A percentile compares a stretch with the other conserved stretches of the same genome.
Conservation (phyloP, 2,113 vertebrate species). For the Heloderma charlesbogerti region DNA sequence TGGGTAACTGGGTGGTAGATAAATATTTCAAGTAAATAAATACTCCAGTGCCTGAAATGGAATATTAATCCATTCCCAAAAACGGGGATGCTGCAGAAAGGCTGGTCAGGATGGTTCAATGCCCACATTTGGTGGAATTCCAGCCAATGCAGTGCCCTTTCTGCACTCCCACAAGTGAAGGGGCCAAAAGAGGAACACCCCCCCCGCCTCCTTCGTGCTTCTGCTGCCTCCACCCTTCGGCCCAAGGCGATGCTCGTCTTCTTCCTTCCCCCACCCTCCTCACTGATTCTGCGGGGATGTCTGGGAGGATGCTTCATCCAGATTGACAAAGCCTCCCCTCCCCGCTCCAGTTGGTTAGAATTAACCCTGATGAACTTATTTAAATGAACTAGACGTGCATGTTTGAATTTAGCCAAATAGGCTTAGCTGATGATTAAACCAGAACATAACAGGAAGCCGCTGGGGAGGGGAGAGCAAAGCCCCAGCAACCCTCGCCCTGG, state of each 20-base stretch:
- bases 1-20: too few relatives aligned
- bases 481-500: background rate
- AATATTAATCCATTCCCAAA: background rate
- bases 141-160: background rate
- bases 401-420: background rate
- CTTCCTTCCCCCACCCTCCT: background rate
- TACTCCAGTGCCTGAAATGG: background rate
- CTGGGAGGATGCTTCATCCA: too few relatives aligned
- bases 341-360: background rate
- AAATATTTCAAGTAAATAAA: background rate
- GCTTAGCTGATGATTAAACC: background rate
- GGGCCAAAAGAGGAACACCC: background rate
- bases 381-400: background rate
- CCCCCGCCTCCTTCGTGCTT: background rate
- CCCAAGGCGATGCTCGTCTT: background rate
- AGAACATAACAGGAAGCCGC: background rate
- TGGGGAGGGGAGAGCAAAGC: background rate
- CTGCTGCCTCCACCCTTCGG: background rate
- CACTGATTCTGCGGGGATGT: background rate
- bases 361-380: background rate
- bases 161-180: background rate
- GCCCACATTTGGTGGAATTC: background rate
- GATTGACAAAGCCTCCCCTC: background rate
- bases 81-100: background rate
- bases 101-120: background rate